Evolutionary conservation across 2,888 invertebrate genomes (phyloP), one percentile per base, ranked within the genome.

Genomic region (Eupithecia vulgata): DNA sequence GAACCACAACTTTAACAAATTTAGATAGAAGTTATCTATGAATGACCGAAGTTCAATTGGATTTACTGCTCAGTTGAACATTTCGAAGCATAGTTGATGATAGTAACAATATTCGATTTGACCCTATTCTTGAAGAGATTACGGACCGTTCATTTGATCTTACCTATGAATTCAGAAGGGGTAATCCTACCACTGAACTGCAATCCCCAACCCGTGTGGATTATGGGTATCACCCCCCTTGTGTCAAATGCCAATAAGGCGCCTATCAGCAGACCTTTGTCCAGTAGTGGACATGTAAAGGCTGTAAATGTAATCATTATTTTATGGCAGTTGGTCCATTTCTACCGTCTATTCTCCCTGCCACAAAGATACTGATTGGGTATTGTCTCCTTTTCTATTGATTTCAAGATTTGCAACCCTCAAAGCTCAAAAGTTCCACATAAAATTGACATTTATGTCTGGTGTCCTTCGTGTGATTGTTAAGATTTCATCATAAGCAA

Each of bases 31-130:
- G 45, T 7, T 48, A n/a, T 48, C 48, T 48, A 48, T 48, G 48
- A 48, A 48, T 12, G 64, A 37, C 64, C 13, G 37, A 64, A 64
- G 64, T 64, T 64, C 64, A 45, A 66, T 66, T 45, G 66, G 25
- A 25, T 59, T 59, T 4, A 59, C 25, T n/a, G 8, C 48, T 48
- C 57, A 59, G 25, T 25, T 30, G 25, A 59, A 59, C 25, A 25
- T 59, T 57, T 1, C 21, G 57, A 59, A 59, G 21, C 57, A 13
- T 25, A 59, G 12, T 59, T 59, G 13, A 59, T 6, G 3, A 48
- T 7, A 48, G 15, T 17, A n/a, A 7, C n/a, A n/a, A 48, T 48
- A 48, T n/a, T 48, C 48, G 48, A 48, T 48, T 13, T 40, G 40
- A 40, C 1, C 13, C 40, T 13, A 48, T 48, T 48, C 48, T n/a